Evolutionary conservation across 2,888 invertebrate species (phyloP).

Genomic region (Sphinx pinastri): DNA sequence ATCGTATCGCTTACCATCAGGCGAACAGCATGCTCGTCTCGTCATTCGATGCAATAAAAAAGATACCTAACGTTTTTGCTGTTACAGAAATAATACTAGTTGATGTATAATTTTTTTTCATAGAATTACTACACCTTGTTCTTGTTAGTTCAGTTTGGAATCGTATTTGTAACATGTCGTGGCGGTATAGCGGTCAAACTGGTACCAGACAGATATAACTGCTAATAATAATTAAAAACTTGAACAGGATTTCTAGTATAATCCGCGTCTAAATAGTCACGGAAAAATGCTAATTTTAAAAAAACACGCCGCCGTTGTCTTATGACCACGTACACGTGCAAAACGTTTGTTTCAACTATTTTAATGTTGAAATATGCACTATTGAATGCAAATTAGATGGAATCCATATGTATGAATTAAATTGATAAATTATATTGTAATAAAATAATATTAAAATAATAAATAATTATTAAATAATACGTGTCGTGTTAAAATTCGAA

Average conservation of each 20-base stretch:
- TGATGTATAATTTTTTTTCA: slow-evolving; percentile 5
- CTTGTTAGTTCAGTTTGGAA: slow-evolving; percentile 26
- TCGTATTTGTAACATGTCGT: slow-evolving; percentile 35
- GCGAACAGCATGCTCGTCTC: too few species aligned
- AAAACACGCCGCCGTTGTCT: slow-evolving; percentile 52
- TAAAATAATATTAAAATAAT: too few species aligned
- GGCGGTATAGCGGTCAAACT: slow-evolving; percentile 38
- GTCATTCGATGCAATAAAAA: too few species aligned
- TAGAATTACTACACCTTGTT: slow-evolving; percentile 13
- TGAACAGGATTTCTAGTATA: slow-evolving; percentile 68
- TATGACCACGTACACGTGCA: slow-evolving; percentile 48
- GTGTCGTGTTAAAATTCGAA: too few species aligned
- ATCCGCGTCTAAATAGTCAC: slow-evolving; percentile 54
- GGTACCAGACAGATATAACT: slow-evolving; percentile 33
- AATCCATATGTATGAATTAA: too few species aligned
- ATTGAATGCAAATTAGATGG: too few species aligned
- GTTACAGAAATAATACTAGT: neutral
- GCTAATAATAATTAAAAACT: slow-evolving; percentile 49
- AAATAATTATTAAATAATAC: too few species aligned
- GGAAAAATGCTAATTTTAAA: slow-evolving; percentile 65
- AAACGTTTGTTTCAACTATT: slow-evolving; percentile 39
- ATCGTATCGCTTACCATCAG: too few species aligned
- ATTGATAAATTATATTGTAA: too few species aligned
- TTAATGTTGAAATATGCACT: neutral
- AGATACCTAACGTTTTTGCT: too few species aligned